phyloP scores from a whole-genome alignment of 2,797 vertebrate species.

The Pseudochirops corinnae region DNA sequence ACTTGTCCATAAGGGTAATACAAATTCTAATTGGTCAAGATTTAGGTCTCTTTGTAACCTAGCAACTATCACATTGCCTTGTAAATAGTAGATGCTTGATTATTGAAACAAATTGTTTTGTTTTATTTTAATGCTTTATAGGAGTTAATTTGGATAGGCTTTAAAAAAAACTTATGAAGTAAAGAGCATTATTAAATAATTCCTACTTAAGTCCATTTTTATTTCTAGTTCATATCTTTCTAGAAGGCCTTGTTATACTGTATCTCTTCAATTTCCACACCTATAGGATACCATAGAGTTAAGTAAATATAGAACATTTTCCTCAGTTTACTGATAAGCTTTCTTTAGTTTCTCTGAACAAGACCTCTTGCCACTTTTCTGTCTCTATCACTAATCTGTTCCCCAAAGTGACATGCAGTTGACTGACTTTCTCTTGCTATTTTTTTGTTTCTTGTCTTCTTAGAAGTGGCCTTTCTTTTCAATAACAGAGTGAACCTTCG shows the following conservation, averaged over 20 bases:
- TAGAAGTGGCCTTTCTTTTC: constrained; percentile 59
- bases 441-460: constrained; percentile 35
- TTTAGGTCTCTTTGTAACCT: background rate
- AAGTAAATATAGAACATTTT: background rate
- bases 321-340: background rate
- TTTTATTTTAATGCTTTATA: constrained; percentile 5
- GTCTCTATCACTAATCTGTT: constrained; percentile 26
- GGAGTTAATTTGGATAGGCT: constrained; percentile 9
- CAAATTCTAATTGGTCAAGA: background rate
- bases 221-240: constrained; percentile 3
- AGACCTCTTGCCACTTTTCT: background rate
- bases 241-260: constrained; percentile 9
- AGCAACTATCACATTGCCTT: background rate
- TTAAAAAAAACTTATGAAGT: background rate
- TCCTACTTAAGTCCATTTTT: background rate
- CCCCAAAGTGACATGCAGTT: constrained; percentile 11
- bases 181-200: background rate
- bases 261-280: background rate
- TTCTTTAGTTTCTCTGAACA: constrained; percentile 1
- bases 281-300: background rate
- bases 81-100: background rate
- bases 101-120: background rate
- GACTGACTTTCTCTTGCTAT: constrained; percentile 1
- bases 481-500: constrained; percentile 12
- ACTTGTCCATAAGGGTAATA: background rate